A percentile compares a stretch with the other conserved stretches of the same genome.
These are phyloP conservation scores for Pogonocichla stellata DNA, from an alignment of 2,113 vertebrate genomes.

Conservation along the genomic window DNA sequence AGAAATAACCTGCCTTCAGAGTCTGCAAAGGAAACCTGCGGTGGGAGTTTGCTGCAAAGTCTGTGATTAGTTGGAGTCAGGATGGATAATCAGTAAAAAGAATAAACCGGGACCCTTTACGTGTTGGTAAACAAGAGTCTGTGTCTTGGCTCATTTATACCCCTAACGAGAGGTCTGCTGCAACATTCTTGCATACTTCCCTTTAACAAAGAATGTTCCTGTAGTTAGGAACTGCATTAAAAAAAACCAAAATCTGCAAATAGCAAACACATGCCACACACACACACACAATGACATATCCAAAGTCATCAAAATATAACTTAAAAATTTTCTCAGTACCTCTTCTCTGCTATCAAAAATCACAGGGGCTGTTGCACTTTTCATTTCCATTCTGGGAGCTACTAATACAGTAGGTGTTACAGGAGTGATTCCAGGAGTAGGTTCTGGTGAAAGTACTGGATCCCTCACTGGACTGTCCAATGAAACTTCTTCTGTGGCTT, in stretches of 20 bases:
- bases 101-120: too few species aligned
- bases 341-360: slow-evolving; percentile 88
- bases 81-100: too few species aligned
- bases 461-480: slow-evolving; percentile 92
- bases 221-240: neutral
- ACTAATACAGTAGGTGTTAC: slow-evolving; percentile 83
- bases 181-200: neutral
- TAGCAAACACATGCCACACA: neutral
- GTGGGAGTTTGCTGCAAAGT: too few species aligned
- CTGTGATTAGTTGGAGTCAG: too few species aligned
- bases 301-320: neutral
- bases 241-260: neutral
- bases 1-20: too few species aligned
- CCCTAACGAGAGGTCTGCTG: too few species aligned
- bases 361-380: slow-evolving; percentile 74
- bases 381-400: slow-evolving; percentile 78
- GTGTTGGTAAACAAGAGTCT: too few species aligned
- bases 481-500: slow-evolving; percentile 92
- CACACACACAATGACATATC: neutral
- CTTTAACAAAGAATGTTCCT: neutral
- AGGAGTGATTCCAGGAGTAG: slow-evolving; percentile 87
- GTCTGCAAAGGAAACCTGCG: too few species aligned
- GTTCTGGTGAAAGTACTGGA: slow-evolving; percentile 85
- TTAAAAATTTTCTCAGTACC: slow-evolving; percentile 67
- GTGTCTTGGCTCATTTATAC: too few species aligned